Evolutionary conservation across 2,888 invertebrate species (phyloP).

Genomic region (Ommatoiulus sabulosus): DNA sequence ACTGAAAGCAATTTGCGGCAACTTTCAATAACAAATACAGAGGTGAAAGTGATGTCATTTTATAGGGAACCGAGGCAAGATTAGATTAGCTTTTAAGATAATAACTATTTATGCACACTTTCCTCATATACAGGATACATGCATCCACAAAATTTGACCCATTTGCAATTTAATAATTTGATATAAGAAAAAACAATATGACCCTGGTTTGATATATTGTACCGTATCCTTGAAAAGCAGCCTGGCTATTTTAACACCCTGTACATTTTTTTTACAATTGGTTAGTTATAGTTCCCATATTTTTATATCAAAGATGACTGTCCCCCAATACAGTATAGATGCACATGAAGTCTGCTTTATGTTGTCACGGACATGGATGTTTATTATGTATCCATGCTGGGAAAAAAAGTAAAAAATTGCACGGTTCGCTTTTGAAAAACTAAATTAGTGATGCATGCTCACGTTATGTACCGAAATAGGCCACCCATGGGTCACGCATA

Average conservation of each 20-base stretch:
- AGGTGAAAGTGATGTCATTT: neutral
- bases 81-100: neutral
- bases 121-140: neutral
- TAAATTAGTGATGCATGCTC: constrained; percentile 38
- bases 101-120: constrained; percentile 27
- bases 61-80: neutral
- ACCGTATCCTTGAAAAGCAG: no score
- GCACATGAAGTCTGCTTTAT: neutral
- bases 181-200: neutral
- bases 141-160: constrained; percentile 5
- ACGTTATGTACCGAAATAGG: neutral
- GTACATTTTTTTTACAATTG: neutral
- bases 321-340: neutral
- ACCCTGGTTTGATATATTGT: neutral
- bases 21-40: neutral
- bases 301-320: neutral
- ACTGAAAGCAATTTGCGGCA: no score
- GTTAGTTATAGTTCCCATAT: neutral
- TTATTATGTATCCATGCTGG: neutral
- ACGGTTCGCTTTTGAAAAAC: neutral
- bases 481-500: constrained; percentile 15
- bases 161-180: neutral
- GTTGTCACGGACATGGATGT: constrained; percentile 12
- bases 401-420: neutral
- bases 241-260: neutral